Conservation (phyloP, 2,113 vertebrate genomes). For the Colistium nudipinnis region DNA sequence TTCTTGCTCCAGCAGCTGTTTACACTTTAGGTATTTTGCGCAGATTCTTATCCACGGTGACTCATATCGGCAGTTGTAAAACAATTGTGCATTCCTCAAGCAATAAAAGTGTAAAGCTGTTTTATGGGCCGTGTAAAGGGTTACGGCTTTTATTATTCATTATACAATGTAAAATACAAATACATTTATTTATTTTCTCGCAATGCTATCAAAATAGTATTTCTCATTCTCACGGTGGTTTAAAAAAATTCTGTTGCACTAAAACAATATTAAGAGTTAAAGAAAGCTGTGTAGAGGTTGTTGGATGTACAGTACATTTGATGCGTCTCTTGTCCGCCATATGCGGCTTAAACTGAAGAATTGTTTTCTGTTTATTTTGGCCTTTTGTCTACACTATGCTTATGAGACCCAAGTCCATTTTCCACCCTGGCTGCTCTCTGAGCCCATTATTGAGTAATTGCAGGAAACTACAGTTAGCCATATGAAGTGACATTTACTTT, state of each 20-base stretch:
- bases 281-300: background rate
- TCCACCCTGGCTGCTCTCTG: too few species aligned
- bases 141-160: conserved; percentile 18
- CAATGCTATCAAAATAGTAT: conserved; percentile 4
- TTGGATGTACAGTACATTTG: too few species aligned
- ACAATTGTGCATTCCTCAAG: conserved; percentile 28
- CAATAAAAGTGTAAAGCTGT: conserved; percentile 8
- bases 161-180: too few species aligned
- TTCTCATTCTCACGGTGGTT: background rate
- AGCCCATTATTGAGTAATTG: too few species aligned
- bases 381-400: too few species aligned
- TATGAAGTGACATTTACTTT: too few species aligned
- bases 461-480: too few species aligned
- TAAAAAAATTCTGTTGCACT: background rate
- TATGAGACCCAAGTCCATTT: too few species aligned
- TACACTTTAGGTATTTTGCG: conserved; percentile 24
- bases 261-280: background rate
- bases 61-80: conserved; percentile 24
- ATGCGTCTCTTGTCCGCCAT: background rate
- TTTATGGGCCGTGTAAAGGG: background rate
- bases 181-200: too few species aligned
- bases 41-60: conserved; percentile 9
- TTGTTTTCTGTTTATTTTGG: background rate
- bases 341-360: background rate
- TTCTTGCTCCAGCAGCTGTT: conserved; percentile 44